Evolutionary conservation across 2,888 invertebrate genomes (phyloP).

Genomic region (Harpalus rufipes): DNA sequence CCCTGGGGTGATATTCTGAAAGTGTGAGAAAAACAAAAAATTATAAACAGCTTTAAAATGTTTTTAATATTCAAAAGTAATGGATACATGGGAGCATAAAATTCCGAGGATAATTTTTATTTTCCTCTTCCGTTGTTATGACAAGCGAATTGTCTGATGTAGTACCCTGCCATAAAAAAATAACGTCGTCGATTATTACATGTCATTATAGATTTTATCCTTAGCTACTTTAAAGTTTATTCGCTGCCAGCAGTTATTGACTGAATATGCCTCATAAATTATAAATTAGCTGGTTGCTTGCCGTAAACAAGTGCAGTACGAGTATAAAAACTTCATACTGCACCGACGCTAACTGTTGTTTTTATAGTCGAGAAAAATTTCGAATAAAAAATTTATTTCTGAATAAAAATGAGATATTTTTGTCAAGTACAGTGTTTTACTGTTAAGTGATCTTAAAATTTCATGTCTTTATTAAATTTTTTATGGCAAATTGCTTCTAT

Average conservation of each 20-base stretch:
- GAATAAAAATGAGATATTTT: constrained; percentile 40
- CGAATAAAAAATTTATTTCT: constrained; percentile 45
- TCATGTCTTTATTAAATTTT: constrained; percentile 48
- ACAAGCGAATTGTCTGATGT: constrained; percentile 22
- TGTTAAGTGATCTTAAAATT: constrained; percentile 37
- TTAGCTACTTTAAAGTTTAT: constrained; percentile 43
- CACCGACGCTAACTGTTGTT: constrained; percentile 15
- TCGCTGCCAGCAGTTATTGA: constrained; percentile 27
- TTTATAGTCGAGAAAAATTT: constrained; percentile 38
- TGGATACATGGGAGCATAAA: constrained; percentile 9
- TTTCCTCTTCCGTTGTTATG: constrained; percentile 2
- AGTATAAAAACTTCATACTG: constrained; percentile 17
- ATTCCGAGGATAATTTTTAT: constrained; percentile 8
- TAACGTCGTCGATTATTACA: constrained; percentile 26
- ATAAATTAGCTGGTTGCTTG: constrained; percentile 32
- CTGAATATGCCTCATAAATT: constrained; percentile 44
- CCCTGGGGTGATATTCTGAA: constrained; percentile 1
- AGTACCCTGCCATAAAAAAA: background rate
- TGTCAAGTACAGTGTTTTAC: constrained; percentile 38
- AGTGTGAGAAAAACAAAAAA: constrained; percentile 10
- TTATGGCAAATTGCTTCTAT: constrained; percentile 9
- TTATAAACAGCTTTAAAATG: constrained; percentile 9
- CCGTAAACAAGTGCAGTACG: background rate
- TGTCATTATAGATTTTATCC: constrained; percentile 39
- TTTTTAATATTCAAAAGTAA: background rate